Percentiles rank a stretch among this genome's conserved stretches.
Evolutionary conservation across 2,888 invertebrate species (phyloP).

Genomic region (Melikaiella ostensackeni): DNA sequence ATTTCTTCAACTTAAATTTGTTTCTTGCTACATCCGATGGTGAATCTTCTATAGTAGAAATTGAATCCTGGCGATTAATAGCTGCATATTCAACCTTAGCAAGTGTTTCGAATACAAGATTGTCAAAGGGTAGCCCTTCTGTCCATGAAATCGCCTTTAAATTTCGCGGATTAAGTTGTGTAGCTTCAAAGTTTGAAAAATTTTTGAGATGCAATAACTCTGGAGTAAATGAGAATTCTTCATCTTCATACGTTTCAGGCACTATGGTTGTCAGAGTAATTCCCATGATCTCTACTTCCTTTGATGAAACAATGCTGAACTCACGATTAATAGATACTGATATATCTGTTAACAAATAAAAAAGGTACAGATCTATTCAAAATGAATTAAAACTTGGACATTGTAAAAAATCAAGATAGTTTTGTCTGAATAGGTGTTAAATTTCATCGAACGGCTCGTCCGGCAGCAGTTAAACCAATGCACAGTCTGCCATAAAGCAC

Average conservation of each 20-base stretch:
- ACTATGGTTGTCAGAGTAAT: background rate
- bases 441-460: too few species aligned
- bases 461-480: too few species aligned
- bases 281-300: background rate
- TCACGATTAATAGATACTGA: background rate
- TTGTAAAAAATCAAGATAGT: too few species aligned
- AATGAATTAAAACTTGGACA: too few species aligned
- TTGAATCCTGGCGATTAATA: background rate
- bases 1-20: background rate
- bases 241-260: background rate
- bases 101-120: background rate
- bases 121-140: background rate
- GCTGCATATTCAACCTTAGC: background rate
- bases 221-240: background rate
- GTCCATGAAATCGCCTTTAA: background rate
- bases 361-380: background rate
- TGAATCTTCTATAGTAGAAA: background rate
- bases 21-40: background rate
- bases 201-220: background rate
- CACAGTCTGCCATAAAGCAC: too few species aligned
- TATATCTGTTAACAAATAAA: background rate
- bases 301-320: background rate
- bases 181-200: background rate
- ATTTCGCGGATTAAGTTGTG: background rate
- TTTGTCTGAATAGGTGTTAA: too few species aligned